Conservation (phyloP, 2,888 invertebrate species). For the Elysia crispata region DNA sequence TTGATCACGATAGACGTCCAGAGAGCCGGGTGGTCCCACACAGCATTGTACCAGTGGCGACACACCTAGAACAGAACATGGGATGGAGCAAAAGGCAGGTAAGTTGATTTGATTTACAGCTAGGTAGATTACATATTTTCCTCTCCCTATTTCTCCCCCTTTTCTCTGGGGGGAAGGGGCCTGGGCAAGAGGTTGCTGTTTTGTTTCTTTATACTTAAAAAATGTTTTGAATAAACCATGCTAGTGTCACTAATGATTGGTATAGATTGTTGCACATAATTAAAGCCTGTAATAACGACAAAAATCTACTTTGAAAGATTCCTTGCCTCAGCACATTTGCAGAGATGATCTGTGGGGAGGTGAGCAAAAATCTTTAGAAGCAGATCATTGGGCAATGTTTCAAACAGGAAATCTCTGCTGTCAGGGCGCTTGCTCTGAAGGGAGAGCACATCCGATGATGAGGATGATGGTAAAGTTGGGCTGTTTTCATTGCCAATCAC, state of each 20-base stretch:
- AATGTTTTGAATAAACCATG: no score
- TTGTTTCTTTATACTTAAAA: no score
- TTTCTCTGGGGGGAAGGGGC: no score
- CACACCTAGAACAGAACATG: slow-evolving; percentile 84
- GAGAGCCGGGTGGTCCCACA: slow-evolving; percentile 85
- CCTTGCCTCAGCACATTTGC: slow-evolving; percentile 79
- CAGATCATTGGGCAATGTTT: slow-evolving; percentile 82
- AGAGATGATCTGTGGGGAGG: slow-evolving; percentile 85
- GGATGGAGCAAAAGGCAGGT: not conserved
- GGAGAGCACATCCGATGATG: slow-evolving; percentile 50
- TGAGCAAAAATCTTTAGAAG: slow-evolving; percentile 85
- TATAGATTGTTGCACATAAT: no score
- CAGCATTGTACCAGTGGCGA: slow-evolving; percentile 85
- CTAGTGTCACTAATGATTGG: no score
- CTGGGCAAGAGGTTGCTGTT: no score
- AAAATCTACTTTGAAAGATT: no score
- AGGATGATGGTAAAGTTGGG: not conserved
- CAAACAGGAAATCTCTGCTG: slow-evolving; percentile 55
- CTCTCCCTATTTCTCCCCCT: no score
- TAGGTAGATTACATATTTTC: no score
- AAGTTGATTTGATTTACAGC: no score
- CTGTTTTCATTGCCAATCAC: no score
- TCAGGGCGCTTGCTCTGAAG: slow-evolving; percentile 58
- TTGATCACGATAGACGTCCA: slow-evolving; percentile 85
- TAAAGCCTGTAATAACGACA: no score